Base-by-base conservation (phyloP, 1,140 invertebrate species). In the Ceratosolen solmsi region DNA sequence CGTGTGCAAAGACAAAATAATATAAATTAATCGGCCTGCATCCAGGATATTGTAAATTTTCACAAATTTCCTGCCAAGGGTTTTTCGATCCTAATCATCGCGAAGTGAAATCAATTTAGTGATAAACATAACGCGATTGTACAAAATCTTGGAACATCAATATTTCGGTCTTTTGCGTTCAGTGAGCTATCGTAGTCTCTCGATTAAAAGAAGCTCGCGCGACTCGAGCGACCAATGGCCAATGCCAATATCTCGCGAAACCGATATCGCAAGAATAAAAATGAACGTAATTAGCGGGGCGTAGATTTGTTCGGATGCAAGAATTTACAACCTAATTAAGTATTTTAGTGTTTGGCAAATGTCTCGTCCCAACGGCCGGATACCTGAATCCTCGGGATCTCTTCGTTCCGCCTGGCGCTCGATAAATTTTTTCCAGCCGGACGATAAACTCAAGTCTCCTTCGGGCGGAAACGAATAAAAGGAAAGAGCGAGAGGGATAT, bases 281-380 rank as follows among this genome's bases (percentile, higher is more conserved):
- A 68, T n/a, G 33, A 38, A 20, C 20, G 33, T 68, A 68, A 68
- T 38, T 36, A 68, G 33, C 63, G 36, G n/a, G 33, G 33, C 20
- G n/a, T 38, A 68, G 63, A 68, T 68, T 68, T 68, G 63, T 68
- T 33, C 17, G 33, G 8, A 22, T n/a, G 25, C 9, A 71, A 49
- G 70, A 71, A 71, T 71, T 71, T 71, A 71, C 70, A 71, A 71
- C 41, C 38, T 49, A 71, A 71, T 71, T 71, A 71, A 71, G n/a
- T 49, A 71, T 49, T 71, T 71, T 71, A 71, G 38, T 49, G 41
- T 49, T 54, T 38, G 33, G 33, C 33, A n/a, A 68, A 68, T n/a
- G 33, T 38, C 25, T 25, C 33, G 20, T 22, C 9, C 17, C 20
- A 38, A 1, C 5, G 9, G 2, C 33, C 63, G 33, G 27, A 38